Conservation (phyloP, 1,140 invertebrate genomes). For the Plodia interpunctella region DNA sequence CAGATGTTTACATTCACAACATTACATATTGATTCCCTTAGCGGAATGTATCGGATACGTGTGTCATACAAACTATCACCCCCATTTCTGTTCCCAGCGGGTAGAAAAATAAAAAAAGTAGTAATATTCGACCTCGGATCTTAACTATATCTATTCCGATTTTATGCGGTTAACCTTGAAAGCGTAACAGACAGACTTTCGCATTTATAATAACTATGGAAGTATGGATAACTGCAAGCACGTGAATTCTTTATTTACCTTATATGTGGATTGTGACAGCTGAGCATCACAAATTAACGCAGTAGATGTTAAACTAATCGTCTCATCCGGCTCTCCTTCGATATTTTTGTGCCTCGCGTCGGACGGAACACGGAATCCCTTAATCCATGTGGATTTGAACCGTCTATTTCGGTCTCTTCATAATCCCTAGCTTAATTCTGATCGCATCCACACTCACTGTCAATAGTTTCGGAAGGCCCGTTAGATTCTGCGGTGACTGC, state of each 20-base stretch:
- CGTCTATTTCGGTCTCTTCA: slow-evolving; percentile 75
- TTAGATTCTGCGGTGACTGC: slow-evolving; percentile 66
- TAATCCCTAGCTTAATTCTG: slow-evolving; percentile 73
- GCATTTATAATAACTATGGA: no score
- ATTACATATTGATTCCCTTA: neutral
- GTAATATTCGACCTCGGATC: no score
- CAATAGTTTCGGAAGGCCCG: slow-evolving; percentile 73
- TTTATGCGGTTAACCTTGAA: no score
- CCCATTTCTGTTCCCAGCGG: no score
- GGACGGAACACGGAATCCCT: slow-evolving; percentile 72
- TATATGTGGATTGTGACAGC: slow-evolving; percentile 21
- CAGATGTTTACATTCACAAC: neutral
- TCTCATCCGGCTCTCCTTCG: slow-evolving; percentile 70
- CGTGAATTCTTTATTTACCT: neutral
- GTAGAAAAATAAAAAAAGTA: no score
- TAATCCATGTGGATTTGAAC: slow-evolving; percentile 72
- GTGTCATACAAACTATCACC: no score
- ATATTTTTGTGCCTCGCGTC: slow-evolving; percentile 70
- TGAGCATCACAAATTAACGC: slow-evolving; percentile 54
- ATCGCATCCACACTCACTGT: slow-evolving; percentile 75
- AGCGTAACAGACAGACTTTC: no score
- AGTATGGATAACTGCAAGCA: slow-evolving; percentile 2
- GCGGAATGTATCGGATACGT: no score
- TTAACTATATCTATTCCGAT: no score
- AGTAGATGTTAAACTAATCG: slow-evolving; percentile 68